Evolutionary conservation across 2,797 vertebrate species (phyloP), one percentile per base, ranked within the genome.

Genomic region (Rallus crepitans): DNA sequence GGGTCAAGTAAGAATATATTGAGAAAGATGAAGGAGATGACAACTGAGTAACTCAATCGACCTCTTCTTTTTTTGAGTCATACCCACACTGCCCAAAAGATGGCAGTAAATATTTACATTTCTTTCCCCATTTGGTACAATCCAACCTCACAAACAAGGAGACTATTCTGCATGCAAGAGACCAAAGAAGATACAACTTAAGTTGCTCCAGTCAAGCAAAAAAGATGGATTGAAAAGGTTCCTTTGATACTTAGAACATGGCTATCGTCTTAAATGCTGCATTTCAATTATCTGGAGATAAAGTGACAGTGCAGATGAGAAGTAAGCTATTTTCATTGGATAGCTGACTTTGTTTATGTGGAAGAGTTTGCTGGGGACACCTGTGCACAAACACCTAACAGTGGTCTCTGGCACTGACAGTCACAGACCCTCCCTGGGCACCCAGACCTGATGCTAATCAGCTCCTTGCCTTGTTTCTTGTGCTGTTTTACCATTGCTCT

Each of bases 61-160:
- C 10, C 3, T 7, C 18, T 11, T 53, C 40, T 56, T 61, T 82
- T 82, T 77, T 65, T 5, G 31, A 28, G 56, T 80, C 57, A 96
- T 95, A 94, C 92, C 45, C 16, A 39, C 1, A 27, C 2, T 28
- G 60, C 28, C 97, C 98, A 97, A 96, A 90, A 98, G 98, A 88
- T 98, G 98, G 98, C 96, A 90, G 95, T 96, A 90, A 56, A 72
- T 68, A 91, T 96, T 96, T 82, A 95, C 25, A 73, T 39, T 94
- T 97, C 68, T 82, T 53, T 69, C 79, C 55, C 37, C 30, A 0
- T 73, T 53, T 31, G 25, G 31, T 33, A 50, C 25, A 31, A 14
- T 7, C 3, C 24, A 37, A 9, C 18, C 31, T 80, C 80, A 59
- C 2, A 2, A 80, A 87, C n/a, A 66, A 57, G 82, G 11, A n/a